Evolutionary conservation across 1,140 invertebrate species (phyloP), one percentile per base, ranked within the genome.

Genomic region (Myzus persicae): DNA sequence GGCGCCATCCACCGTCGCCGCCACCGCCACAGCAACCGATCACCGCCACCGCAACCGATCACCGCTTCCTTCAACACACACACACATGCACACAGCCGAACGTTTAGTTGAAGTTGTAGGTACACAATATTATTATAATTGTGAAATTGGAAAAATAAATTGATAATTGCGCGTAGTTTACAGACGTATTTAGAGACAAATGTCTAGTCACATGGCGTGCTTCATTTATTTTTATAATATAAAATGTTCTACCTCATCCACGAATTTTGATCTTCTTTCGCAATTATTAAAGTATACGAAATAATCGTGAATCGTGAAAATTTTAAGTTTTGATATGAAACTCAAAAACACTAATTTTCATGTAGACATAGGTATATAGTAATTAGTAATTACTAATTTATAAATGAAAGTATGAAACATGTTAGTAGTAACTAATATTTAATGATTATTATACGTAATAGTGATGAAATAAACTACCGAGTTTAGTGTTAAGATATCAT

Each of bases 81-180:
- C 85, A 54, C 88, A 54, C 48, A 89, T 36, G 51, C 88, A 59
- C 88, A 90, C 88, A 90, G 54, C 88, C 88, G 88, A 38, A 59
- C 51, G 88, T 90, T 90, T 90, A 90, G 88, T 59, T 54, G 31
- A 90, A 59, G 51, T 59, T 14, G 85, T 51, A 48, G 46, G 46
- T 87, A 48, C 42, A 88, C 85, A 38, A 88, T 48, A 48, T 48
- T 9, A 88, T 48, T n/a, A 88, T 36, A 26, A 36, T 88, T 76
- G 59, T 76, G 59, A 76, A n/a, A 76, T 76, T 76, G 59, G n/a
- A 76, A 76, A 76, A n/a, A 31, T 14, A 54, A 54, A 9, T n/a
- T 59, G 59, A 76, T 76, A 76, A 76, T 76, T 76, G 59, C 59
- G 31, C 59, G 59, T 76, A n/a, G 59, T 76, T 76, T n/a, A n/a